phyloP scores from a whole-genome alignment of 2,888 invertebrate genomes.

The Tipula unca region DNA sequence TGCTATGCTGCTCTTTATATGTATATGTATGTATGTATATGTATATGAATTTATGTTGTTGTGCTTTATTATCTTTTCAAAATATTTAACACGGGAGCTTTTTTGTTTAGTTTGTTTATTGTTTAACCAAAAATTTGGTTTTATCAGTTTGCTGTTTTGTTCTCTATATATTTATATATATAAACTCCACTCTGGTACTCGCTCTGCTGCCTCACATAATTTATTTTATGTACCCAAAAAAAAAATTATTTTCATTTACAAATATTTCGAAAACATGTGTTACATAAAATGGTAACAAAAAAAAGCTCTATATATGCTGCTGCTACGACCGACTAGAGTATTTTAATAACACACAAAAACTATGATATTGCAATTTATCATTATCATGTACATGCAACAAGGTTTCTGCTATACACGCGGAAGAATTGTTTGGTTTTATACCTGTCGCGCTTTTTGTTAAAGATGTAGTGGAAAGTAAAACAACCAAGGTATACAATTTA shows the following conservation, averaged over 20 bases:
- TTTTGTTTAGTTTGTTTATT: neutral
- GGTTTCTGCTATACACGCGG: neutral
- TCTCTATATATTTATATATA: neutral
- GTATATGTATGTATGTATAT: neutral
- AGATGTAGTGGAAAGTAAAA: neutral
- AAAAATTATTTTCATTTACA: neutral
- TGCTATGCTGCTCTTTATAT: too few relatives aligned
- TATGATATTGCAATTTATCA: neutral
- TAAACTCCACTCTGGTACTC: neutral
- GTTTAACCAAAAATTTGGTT: slow-evolving; percentile 8
- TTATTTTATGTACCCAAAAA: neutral
- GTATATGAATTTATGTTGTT: neutral
- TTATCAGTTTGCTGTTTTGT: neutral
- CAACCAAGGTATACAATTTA: neutral
- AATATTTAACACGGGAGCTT: neutral
- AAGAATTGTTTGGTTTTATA: neutral
- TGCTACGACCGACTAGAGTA: neutral
- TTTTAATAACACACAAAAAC: neutral
- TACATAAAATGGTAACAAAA: neutral
- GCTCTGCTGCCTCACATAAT: neutral
- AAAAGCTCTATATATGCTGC: neutral
- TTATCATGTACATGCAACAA: neutral
- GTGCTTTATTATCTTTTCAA: neutral
- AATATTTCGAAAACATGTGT: neutral
- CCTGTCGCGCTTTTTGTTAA: neutral